Conservation (phyloP, 1,140 invertebrate genomes). For the Catajapyx aquilonaris region DNA sequence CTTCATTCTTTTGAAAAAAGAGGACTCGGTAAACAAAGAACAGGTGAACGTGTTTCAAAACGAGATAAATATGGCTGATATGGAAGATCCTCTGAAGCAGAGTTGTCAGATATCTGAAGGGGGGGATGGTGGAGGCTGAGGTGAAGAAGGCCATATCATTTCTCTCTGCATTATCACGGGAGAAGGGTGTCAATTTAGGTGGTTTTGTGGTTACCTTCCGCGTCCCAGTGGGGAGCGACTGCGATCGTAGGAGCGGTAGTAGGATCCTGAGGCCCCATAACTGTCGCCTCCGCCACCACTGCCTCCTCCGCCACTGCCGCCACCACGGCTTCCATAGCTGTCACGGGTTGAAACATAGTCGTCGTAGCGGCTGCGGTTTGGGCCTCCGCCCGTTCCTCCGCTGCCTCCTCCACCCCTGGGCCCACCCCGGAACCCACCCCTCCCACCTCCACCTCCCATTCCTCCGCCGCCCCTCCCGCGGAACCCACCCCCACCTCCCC, state of each 20-base stretch:
- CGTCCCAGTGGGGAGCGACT: slow-evolving; percentile 29
- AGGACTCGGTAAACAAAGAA: too few species aligned
- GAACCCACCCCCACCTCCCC: slow-evolving; percentile 16
- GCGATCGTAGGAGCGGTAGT: slow-evolving; percentile 23
- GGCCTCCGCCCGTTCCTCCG: slow-evolving; percentile 18
- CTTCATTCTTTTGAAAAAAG: too few species aligned
- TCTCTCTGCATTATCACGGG: too few species aligned
- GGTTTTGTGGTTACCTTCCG: too few species aligned
- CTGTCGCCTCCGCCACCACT: slow-evolving; percentile 5
- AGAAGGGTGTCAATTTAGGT: too few species aligned
- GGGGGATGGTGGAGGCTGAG: too few species aligned
- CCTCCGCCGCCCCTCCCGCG: slow-evolving; percentile 23
- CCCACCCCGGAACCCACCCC: slow-evolving; percentile 18
- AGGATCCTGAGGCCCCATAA: slow-evolving; percentile 8
- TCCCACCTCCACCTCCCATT: background rate
- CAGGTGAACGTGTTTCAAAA: too few species aligned
- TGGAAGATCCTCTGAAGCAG: too few species aligned
- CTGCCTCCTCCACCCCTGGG: slow-evolving; percentile 17
- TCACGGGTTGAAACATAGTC: slow-evolving; percentile 12
- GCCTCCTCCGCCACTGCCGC: slow-evolving; percentile 7
- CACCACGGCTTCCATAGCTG: slow-evolving; percentile 7
- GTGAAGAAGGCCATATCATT: too few species aligned
- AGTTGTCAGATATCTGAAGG: too few species aligned
- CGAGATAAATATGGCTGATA: too few species aligned
- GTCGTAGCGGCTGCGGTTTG: slow-evolving; percentile 6